phyloP scores from a whole-genome alignment of 2,113 vertebrate species.

The Sorex fumeus region DNA sequence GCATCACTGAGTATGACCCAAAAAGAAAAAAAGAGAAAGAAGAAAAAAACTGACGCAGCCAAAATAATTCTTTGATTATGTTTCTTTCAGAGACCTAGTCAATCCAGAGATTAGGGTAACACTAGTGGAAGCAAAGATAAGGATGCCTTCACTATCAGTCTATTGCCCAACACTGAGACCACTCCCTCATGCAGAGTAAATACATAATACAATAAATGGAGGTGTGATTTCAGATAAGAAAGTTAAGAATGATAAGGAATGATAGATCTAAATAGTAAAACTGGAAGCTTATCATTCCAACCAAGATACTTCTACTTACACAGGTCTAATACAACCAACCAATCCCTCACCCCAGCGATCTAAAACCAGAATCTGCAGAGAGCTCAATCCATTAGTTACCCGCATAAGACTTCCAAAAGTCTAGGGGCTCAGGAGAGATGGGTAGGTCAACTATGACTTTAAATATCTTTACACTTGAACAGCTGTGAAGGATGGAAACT shows the following conservation, averaged over 20 bases:
- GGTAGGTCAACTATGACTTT: background rate
- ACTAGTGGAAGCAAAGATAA: too few species aligned
- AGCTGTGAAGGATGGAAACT: background rate
- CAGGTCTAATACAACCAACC: slow-evolving; percentile 23
- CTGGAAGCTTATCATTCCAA: slow-evolving; percentile 53
- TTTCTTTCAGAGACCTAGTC: background rate
- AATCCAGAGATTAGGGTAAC: too few species aligned
- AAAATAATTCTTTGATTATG: background rate
- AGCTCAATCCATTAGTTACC: background rate
- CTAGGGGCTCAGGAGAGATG: background rate
- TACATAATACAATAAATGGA: background rate
- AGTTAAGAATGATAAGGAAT: slow-evolving; percentile 5
- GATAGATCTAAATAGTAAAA: background rate
- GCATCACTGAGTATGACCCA: too few species aligned
- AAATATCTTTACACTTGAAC: slow-evolving; percentile 30
- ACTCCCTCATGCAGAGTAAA: background rate
- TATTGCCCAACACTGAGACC: background rate
- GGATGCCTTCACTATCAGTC: background rate
- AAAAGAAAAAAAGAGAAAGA: too few species aligned
- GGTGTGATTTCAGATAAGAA: background rate
- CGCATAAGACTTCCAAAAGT: background rate
- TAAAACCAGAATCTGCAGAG: background rate
- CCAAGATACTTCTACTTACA: background rate
- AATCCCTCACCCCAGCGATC: background rate
- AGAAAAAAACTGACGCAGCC: too few species aligned